A percentile compares a stretch with the other conserved stretches of the same genome.
phyloP scores from a whole-genome alignment of 2,113 vertebrate genomes.

The Petrocephalus zakoni region DNA sequence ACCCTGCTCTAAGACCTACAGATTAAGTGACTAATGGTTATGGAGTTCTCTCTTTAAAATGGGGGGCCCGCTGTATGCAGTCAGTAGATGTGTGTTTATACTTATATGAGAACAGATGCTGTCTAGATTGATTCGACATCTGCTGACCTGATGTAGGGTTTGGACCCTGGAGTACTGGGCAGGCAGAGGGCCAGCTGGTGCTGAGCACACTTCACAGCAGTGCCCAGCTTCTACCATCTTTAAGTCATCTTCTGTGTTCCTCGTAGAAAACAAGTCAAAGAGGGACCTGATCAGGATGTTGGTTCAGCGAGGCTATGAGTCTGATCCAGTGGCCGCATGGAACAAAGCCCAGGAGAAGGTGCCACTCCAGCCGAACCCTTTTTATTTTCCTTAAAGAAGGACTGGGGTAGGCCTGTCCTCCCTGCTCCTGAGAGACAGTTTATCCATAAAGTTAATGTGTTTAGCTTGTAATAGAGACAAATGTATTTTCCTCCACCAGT shows the following conservation, averaged over 20 bases:
- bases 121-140: neutral
- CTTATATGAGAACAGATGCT: neutral
- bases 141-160: neutral
- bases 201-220: neutral
- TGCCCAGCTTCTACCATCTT: too few species aligned
- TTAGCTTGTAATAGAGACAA: neutral
- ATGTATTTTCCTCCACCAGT: neutral
- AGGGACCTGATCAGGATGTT: slow-evolving; percentile 91
- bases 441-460: neutral
- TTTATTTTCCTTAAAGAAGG: neutral
- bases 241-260: neutral
- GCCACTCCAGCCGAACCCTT: slow-evolving; percentile 16
- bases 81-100: neutral
- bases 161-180: neutral
- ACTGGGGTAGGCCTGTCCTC: neutral
- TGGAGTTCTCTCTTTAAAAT: neutral
- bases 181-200: neutral
- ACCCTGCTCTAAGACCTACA: neutral
- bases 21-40: neutral
- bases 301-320: slow-evolving; percentile 91
- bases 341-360: slow-evolving; percentile 95
- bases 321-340: slow-evolving; percentile 94
- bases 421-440: neutral
- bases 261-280: slow-evolving; percentile 91
- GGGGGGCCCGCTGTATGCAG: neutral